These are phyloP conservation scores for Bombus superbus DNA, from an alignment of 1,140 invertebrate genomes.

Conservation along the genomic window DNA sequence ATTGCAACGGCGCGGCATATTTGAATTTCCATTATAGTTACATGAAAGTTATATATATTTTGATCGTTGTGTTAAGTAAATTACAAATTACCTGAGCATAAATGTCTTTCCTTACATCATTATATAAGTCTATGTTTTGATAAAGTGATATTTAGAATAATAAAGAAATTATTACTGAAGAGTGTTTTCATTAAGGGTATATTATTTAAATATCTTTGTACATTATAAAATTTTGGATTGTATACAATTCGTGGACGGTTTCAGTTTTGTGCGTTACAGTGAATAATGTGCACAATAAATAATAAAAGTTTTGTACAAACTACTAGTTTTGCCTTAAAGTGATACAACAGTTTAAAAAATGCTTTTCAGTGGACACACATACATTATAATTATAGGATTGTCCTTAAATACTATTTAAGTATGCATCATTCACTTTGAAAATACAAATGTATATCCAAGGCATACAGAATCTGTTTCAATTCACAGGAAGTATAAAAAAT, in stretches of 20 bases:
- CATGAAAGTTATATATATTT: slow-evolving; percentile 8
- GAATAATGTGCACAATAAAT: slow-evolving; percentile 31
- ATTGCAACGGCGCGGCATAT: slow-evolving; percentile 38
- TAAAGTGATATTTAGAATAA: slow-evolving; percentile 18
- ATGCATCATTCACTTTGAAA: background rate
- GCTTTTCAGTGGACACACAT: background rate
- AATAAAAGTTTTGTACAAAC: slow-evolving; percentile 14
- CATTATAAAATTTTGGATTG: slow-evolving; percentile 30
- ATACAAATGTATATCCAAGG: background rate
- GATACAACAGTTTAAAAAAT: slow-evolving; percentile 4
- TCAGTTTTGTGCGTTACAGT: background rate
- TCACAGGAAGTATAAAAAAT: slow-evolving; percentile 50
- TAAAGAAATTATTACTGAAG: slow-evolving; percentile 29
- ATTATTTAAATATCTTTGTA: slow-evolving; percentile 27
- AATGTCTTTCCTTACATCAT: background rate
- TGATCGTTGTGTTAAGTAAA: background rate
- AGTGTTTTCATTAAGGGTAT: background rate
- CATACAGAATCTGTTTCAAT: background rate
- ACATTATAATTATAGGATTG: slow-evolving; percentile 19
- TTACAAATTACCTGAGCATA: slow-evolving; percentile 10
- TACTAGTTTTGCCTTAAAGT: background rate
- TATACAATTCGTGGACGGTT: slow-evolving; percentile 38
- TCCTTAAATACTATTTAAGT: slow-evolving; percentile 33
- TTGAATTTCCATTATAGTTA: background rate
- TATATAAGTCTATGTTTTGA: background rate